Evolutionary conservation across 2,113 vertebrate genomes (phyloP).

Genomic region (Aythya baeri): DNA sequence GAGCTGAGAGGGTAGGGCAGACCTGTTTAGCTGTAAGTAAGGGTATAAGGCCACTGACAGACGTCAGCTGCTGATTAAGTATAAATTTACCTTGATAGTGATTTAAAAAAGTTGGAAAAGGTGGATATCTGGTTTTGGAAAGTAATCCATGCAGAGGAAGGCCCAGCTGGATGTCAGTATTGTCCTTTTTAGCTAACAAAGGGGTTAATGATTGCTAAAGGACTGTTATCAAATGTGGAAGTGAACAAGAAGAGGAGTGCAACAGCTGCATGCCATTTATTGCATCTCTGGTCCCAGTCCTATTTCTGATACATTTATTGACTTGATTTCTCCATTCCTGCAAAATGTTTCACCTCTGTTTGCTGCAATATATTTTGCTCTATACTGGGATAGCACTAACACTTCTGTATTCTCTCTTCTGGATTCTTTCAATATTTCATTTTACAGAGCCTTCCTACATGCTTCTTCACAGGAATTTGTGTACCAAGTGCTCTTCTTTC

Average conservation of each 20-base stretch:
- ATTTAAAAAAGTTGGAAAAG: not conserved
- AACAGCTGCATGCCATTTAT: not conserved
- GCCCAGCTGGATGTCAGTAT: not conserved
- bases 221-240: not conserved
- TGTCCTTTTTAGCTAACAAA: not conserved
- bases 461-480: not conserved
- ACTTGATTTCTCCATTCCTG: not conserved
- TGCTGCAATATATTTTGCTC: not conserved
- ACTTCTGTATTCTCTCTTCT: not conserved
- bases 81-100: accelerated
- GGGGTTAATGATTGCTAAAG: not conserved
- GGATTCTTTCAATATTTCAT: not conserved
- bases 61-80: not conserved
- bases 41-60: not conserved
- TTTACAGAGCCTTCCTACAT: not conserved
- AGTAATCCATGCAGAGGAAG: not conserved
- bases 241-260: not conserved
- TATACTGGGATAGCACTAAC: not conserved
- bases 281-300: not conserved
- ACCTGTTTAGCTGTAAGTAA: not conserved
- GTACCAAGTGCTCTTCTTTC: not conserved
- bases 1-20: not conserved
- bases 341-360: not conserved
- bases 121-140: not conserved
- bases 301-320: not conserved